Evolutionary conservation across 2,113 vertebrate genomes (phyloP).

Genomic region (Dipodomys stephensi): DNA sequence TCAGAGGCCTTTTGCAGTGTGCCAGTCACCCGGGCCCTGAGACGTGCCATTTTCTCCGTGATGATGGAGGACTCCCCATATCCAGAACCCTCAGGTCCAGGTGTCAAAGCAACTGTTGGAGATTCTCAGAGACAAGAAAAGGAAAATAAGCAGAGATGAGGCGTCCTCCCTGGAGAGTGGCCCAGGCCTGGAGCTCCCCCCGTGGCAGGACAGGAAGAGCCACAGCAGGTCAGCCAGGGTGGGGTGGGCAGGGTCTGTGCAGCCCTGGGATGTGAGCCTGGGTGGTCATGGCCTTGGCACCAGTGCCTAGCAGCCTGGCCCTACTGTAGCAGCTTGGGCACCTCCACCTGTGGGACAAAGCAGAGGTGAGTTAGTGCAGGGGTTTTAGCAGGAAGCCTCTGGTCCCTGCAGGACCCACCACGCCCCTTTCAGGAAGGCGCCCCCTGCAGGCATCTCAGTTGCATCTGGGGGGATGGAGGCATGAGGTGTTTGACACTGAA

Average conservation of each 20-base stretch:
- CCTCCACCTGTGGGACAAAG: slow-evolving; percentile 89
- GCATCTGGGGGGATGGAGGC: not conserved
- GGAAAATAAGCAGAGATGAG: slow-evolving; percentile 33
- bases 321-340: slow-evolving; percentile 90
- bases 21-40: not conserved
- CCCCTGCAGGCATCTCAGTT: no score
- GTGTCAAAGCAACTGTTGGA: not conserved
- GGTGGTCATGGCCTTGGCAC: slow-evolving; percentile 23
- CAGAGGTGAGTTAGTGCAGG: not conserved
- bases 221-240: slow-evolving; percentile 31
- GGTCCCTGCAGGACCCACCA: not conserved
- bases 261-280: slow-evolving; percentile 49
- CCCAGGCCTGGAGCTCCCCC: not conserved
- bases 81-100: slow-evolving; percentile 37
- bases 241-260: slow-evolving; percentile 30
- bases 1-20: not conserved
- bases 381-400: not conserved
- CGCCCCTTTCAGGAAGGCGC: not conserved
- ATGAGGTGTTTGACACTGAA: not conserved
- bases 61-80: slow-evolving; percentile 12
- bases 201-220: not conserved
- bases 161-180: slow-evolving; percentile 10
- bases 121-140: slow-evolving; percentile 64
- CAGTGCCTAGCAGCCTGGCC: slow-evolving; percentile 26
- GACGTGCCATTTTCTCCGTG: slow-evolving; percentile 10